Evolutionary conservation across 2,113 vertebrate species (phyloP), one percentile per base, ranked within the genome.

Genomic region (Serinus canaria): DNA sequence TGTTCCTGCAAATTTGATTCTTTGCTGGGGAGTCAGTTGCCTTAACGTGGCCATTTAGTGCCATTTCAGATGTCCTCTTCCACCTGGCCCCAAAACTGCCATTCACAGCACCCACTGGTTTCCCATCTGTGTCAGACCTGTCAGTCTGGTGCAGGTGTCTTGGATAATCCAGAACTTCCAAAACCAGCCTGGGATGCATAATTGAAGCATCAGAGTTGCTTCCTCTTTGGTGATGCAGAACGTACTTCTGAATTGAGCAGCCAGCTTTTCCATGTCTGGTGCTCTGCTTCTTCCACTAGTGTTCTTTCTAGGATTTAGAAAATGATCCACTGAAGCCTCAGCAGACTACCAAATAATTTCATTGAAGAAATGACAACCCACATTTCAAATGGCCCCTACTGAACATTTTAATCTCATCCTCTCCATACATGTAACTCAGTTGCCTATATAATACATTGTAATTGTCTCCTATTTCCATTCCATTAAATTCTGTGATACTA

Each of bases 171-270:
- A 75, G 33, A n/a, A 46, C 15, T 49, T 25, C 56, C 50, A 1
- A 70, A 89, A 74, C 4, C 3, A 7, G 55, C 56, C 35, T 1
- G 1, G 44, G 66, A 67, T 27, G 47, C 7, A 33, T 4, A 23
- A 21, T 3, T 2, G 10, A 59, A 74, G 43, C 30, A 39, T 11
- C 6, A 2, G 3, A 53, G 23, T 39, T 20, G 1, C 39, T 18
- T 63, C 35, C 73, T n/a, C 11, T 80, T 43, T 2, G 3, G 27
- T 58, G 70, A 84, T 0, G 0, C 1, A 67, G 75, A 43, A 64
- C 11, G 30, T 28, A 58, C 21, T n/a, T 82, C 44, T 47, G 53
- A 60, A 82, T 14, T 0, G 1, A 68, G 66, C 52, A 64, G 37
- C 6, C 41, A 79, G 56, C 22, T 87, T 68, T 72, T 37, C 30